Conservation (phyloP, 2,888 invertebrate genomes). For the Anorthoa munda region DNA sequence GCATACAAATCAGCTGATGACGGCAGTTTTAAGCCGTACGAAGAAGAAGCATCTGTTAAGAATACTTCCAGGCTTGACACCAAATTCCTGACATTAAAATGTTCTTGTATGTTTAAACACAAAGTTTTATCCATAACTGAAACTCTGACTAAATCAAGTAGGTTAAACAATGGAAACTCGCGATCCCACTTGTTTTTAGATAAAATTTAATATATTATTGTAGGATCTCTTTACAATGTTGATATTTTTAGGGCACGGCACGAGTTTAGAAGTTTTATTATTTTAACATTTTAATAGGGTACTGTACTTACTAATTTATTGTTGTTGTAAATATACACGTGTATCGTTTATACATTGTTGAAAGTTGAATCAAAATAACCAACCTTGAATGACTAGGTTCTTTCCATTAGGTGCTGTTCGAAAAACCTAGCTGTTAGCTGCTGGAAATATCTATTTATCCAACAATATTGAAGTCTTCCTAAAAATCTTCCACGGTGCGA, state of each 20-base stretch:
- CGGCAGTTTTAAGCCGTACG: not conserved
- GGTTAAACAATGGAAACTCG: not conserved
- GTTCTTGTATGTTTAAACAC: not conserved
- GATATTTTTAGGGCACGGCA: not conserved
- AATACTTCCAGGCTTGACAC: not conserved
- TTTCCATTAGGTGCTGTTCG: too few relatives aligned
- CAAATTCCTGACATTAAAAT: not conserved
- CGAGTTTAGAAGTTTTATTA: not conserved
- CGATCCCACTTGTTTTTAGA: too few relatives aligned
- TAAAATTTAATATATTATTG: not conserved
- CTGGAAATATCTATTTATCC: too few relatives aligned
- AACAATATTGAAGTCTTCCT: too few relatives aligned
- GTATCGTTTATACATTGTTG: not conserved
- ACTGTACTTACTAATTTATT: not conserved
- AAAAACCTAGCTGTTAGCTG: too few relatives aligned
- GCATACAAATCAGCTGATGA: constrained; percentile 9
- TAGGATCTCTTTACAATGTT: constrained; percentile 4
- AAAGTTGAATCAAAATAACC: too few relatives aligned
- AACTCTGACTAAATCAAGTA: not conserved
- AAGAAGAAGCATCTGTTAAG: not conserved
- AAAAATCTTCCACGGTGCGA: too few relatives aligned
- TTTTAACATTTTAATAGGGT: not conserved
- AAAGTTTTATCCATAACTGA: not conserved
- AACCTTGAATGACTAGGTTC: too few relatives aligned
- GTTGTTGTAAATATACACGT: not conserved